These are phyloP conservation scores for Nematolebias whitei DNA, from an alignment of 2,113 vertebrate species.

Conservation along the genomic window DNA sequence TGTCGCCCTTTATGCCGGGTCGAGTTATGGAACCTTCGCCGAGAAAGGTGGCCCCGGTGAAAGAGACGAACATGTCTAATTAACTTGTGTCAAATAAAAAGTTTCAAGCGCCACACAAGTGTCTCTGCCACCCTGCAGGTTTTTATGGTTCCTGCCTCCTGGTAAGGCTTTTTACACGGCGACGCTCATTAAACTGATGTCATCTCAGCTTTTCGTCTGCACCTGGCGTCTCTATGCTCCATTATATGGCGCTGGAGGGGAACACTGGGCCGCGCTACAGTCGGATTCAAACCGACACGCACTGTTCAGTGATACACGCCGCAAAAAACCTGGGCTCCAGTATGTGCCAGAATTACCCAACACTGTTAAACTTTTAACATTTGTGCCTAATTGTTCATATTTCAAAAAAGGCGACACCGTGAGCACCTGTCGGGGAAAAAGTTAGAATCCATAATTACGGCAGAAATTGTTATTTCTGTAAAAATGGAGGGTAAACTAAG, in stretches of 20 bases:
- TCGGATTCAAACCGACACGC: constrained; percentile 33
- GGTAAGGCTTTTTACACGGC: constrained; percentile 43
- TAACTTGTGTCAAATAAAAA: constrained; percentile 71
- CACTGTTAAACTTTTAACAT: neutral
- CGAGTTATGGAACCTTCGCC: constrained; percentile 56
- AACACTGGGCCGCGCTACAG: constrained; percentile 27
- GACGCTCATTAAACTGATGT: constrained; percentile 62
- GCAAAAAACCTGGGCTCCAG: constrained; percentile 15
- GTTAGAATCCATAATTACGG: too few relatives aligned
- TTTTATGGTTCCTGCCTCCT: constrained; percentile 58
- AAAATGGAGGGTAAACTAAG: too few relatives aligned
- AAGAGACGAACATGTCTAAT: constrained; percentile 69
- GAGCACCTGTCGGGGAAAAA: too few relatives aligned
- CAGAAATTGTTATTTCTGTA: too few relatives aligned
- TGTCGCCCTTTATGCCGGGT: constrained; percentile 52
- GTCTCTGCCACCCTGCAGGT: constrained; percentile 39
- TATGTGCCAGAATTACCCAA: neutral
- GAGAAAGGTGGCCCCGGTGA: constrained; percentile 58
- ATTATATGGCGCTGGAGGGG: constrained; percentile 22
- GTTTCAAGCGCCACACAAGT: constrained; percentile 52
- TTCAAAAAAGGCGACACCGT: too few relatives aligned
- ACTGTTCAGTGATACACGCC: constrained; percentile 12
- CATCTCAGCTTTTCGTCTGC: constrained; percentile 43
- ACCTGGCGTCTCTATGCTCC: constrained; percentile 68
- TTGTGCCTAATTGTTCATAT: neutral